A percentile compares a stretch with the other conserved stretches of the same genome.
Evolutionary conservation across 1,140 invertebrate species (phyloP).

Genomic region (Hestina assimilis): DNA sequence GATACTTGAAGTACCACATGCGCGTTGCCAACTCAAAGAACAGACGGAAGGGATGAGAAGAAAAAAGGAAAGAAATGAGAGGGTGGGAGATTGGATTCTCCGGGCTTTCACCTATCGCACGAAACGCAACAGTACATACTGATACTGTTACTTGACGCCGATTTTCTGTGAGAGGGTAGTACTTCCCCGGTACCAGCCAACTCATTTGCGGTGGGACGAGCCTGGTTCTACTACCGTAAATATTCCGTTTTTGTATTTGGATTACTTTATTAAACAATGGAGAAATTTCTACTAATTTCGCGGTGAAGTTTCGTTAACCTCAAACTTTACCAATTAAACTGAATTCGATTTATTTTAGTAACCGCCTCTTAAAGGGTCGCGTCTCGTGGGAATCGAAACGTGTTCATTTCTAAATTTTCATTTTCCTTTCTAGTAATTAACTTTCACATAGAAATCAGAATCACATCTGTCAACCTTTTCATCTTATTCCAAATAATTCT

Average conservation of each 20-base stretch:
- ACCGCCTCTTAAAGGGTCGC: constrained; percentile 37
- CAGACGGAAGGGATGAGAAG: no score
- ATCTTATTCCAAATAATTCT: background rate
- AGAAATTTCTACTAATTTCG: constrained; percentile 56
- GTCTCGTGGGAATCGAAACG: background rate
- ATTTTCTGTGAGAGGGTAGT: no score
- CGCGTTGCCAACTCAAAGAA: no score
- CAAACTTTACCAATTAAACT: constrained; percentile 63
- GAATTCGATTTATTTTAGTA: constrained; percentile 54
- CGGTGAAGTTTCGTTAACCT: constrained; percentile 43
- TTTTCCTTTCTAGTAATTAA: background rate
- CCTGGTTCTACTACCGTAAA: no score
- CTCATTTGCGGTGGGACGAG: no score
- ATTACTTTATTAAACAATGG: constrained; percentile 43
- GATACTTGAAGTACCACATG: no score
- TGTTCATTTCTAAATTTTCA: constrained; percentile 11
- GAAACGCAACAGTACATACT: no score
- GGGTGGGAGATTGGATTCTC: no score
- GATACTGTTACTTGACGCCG: no score
- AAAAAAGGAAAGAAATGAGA: no score
- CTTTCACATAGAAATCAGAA: background rate
- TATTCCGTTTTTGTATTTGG: constrained; percentile 25
- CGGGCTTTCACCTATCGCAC: no score
- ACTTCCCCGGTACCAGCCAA: no score
- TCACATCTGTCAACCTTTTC: background rate